Base-by-base conservation (phyloP, 2,797 vertebrate species). In the Echiichthys vipera region DNA sequence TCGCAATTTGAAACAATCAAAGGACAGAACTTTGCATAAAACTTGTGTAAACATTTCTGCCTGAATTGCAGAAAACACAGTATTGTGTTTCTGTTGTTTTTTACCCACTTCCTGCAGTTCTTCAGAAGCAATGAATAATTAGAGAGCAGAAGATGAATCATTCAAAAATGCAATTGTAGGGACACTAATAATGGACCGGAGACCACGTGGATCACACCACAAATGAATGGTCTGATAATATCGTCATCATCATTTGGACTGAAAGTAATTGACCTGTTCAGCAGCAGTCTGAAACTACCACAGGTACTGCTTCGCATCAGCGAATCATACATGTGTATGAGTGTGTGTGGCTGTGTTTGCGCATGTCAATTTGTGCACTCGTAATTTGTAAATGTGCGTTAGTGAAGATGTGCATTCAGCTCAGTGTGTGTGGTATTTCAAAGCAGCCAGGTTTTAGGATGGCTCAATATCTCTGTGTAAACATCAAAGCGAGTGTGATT, bases 191-290 rank as follows among this genome's bases (percentile, higher is more conserved):
- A 92, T 91, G 72, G 82, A 84, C 88, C 76, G 42, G 50, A 73
- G 80, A 87, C 83, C 88, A 80, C 86, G 62, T 78, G 84, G 88
- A 92, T 92, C 81, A 83, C 84, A 79, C 63, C 77, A 80, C 88
- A 90, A 92, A 92, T 91, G 91, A 93, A 92, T 81, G 86, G 59
- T 86, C 80, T 89, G 85, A 91, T 92, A 90, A 93, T 90, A n/a
- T n/a, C n/a, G 85, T 89, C 89, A 87, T 90, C 88, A 92, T 91
- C 81, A 74, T 91, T 88, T 80, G 72, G 77, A 88, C 82, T 63
- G 83, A 78, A 83, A 80, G 88, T 90, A 89, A 92, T 91, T 93
- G 91, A 93, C 93, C 88, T 74, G 85, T 81, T 85, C 77, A 46
- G 63, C 74, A 58, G 73, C 80, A 63, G 85, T 84, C 77, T 75